Conservation (phyloP, 2,113 vertebrate genomes). For the Mionectes macconnelli region DNA sequence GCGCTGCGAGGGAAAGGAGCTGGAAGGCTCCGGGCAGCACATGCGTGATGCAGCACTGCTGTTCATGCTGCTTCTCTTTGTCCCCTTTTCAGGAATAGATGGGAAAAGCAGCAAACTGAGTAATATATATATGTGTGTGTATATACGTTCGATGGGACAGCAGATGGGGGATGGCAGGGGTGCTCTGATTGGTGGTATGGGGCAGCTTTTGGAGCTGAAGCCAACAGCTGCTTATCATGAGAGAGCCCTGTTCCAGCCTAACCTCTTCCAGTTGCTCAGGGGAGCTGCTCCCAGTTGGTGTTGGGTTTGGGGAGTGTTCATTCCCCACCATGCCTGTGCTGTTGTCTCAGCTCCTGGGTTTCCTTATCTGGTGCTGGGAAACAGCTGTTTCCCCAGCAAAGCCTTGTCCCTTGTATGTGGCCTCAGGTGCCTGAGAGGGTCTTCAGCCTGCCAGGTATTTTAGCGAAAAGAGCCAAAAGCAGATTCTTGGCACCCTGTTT, state of each 20-base stretch:
- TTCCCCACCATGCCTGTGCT: accelerated
- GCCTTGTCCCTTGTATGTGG: accelerated
- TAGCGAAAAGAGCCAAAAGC: not conserved
- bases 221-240: not conserved
- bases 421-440: not conserved
- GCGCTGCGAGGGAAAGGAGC: not conserved
- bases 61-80: accelerated
- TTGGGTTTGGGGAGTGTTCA: not conserved
- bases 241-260: not conserved
- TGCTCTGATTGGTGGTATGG: accelerated
- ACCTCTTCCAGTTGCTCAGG: not conserved
- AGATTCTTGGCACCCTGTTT: not conserved
- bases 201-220: not conserved
- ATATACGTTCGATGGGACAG: not conserved
- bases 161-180: not conserved
- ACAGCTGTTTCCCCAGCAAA: not conserved
- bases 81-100: not conserved
- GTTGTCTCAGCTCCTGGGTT: accelerated
- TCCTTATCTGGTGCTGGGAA: not conserved
- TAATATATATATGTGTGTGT: accelerated
- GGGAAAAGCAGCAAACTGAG: not conserved
- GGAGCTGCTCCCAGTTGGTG: not conserved
- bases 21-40: not conserved
- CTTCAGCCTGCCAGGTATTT: not conserved
- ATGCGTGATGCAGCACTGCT: not conserved